phyloP scores from a whole-genome alignment of 2,113 vertebrate genomes.

The Chroicocephalus ridibundus region DNA sequence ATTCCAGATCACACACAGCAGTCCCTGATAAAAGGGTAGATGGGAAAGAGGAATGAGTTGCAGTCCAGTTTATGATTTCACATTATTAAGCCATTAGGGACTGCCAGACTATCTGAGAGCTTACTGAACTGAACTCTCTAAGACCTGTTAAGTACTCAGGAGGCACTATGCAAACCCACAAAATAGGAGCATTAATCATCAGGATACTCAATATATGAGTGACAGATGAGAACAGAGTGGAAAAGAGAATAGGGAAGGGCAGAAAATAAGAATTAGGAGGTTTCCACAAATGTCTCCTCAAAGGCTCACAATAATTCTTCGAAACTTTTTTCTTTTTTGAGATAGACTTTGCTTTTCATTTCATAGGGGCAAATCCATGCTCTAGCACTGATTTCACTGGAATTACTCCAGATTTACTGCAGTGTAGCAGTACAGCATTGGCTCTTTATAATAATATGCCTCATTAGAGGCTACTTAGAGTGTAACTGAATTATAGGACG shows the following conservation, averaged over 20 bases:
- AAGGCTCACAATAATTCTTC: not conserved
- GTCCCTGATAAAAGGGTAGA: conserved; percentile 11
- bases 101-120: conserved; percentile 39
- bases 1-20: not conserved
- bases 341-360: not conserved
- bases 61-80: conserved; percentile 23
- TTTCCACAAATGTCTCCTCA: not conserved
- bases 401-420: conserved; percentile 39
- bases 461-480: conserved; percentile 51
- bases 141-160: conserved; percentile 49
- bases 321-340: not conserved
- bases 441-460: conserved; percentile 31
- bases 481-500: conserved; percentile 41
- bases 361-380: not conserved
- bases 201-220: conserved; percentile 12
- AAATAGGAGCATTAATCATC: conserved; percentile 29
- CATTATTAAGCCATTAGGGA: conserved; percentile 52
- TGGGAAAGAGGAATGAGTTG: conserved; percentile 4
- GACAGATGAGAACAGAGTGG: not conserved
- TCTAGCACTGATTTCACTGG: conserved; percentile 7
- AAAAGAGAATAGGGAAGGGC: not conserved
- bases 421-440: not conserved
- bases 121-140: conserved; percentile 52
- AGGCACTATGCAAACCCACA: conserved; percentile 52
- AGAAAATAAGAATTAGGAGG: not conserved